Evolutionary conservation across 2,113 vertebrate species (phyloP).

Genomic region (Ramphastos sulfuratus): DNA sequence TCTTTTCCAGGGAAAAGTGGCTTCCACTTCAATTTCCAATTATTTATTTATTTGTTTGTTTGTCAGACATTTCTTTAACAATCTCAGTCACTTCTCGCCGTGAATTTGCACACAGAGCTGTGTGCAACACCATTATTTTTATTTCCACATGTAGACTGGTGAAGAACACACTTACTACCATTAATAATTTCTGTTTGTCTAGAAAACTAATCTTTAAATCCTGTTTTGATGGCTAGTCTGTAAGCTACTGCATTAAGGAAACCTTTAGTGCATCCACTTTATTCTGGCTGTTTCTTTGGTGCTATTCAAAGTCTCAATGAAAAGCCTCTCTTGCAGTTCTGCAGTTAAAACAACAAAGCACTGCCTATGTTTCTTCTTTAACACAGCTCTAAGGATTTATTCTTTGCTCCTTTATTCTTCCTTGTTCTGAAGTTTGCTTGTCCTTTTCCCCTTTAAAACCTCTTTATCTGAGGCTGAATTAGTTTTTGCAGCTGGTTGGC

Average conservation of each 20-base stretch:
- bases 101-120: neutral
- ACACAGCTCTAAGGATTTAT: conserved; percentile 59
- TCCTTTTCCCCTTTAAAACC: conserved; percentile 68
- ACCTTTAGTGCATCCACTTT: conserved; percentile 37
- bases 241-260: conserved; percentile 48
- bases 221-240: neutral
- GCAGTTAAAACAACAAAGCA: conserved; percentile 64
- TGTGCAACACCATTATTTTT: neutral
- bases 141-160: neutral
- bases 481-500: conserved; percentile 68
- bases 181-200: conserved; percentile 34
- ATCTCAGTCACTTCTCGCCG: neutral
- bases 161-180: neutral
- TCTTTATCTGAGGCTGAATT: conserved; percentile 70
- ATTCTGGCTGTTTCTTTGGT: conserved; percentile 48
- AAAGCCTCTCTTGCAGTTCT: conserved; percentile 54
- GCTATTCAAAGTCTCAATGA: conserved; percentile 52
- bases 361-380: conserved; percentile 53
- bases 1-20: neutral
- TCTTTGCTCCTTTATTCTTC: conserved; percentile 53
- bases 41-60: neutral
- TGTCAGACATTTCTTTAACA: neutral
- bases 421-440: conserved; percentile 62
- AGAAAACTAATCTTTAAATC: conserved; percentile 41
- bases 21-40: neutral